A percentile compares a stretch with the other conserved stretches of the same genome.
Evolutionary conservation across 53 echinoderm and acorn worm genomes (phyloP).

Genomic region (Echinarachnius parma): DNA sequence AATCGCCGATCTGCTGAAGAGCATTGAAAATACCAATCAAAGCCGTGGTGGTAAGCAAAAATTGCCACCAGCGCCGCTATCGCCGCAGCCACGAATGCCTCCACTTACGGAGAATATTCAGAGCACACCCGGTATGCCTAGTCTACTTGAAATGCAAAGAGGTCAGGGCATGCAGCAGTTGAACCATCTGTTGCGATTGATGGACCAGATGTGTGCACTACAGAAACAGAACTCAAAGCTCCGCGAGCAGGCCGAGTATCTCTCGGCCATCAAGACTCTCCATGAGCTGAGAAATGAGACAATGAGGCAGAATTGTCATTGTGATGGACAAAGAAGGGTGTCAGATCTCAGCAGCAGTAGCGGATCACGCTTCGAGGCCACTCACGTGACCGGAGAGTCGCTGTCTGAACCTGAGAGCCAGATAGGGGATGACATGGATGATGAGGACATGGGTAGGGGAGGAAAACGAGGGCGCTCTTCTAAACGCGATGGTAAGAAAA

Average conservation of each 20-base stretch:
- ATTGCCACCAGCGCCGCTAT: conserved; percentile 26
- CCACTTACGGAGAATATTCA: conserved; percentile 89
- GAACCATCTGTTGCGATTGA: conserved; percentile 78
- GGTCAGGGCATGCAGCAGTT: conserved; percentile 95
- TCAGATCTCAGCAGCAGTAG: conserved; percentile 58
- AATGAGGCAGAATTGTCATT: conserved; percentile 70
- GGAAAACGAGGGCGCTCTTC: conserved; percentile 75
- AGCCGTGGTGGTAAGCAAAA: conserved; percentile 22
- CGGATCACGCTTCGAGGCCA: conserved; percentile 48
- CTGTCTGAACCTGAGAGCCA: conserved; percentile 92
- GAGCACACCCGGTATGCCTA: conserved; percentile 34
- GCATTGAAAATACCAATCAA: conserved; percentile 77
- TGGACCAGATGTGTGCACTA: conserved; percentile 96
- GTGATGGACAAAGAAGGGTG: conserved; percentile 61
- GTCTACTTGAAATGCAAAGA: conserved; percentile 22
- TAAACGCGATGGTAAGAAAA: conserved; percentile 65
- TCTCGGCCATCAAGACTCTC: conserved; percentile 79
- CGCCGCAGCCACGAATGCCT: conserved; percentile 56
- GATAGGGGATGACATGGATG: conserved; percentile 73
- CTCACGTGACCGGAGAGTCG: conserved; percentile 62
- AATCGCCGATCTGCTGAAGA: conserved; percentile 77
- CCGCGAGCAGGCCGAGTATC: conserved; percentile 87
- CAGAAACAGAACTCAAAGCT: conserved; percentile 80
- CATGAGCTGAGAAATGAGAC: conserved; percentile 88
- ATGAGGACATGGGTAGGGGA: conserved; percentile 23